These are phyloP conservation scores for Drosophila equinoxialis DNA, from an alignment of 1,140 invertebrate species.

Conservation along the genomic window DNA sequence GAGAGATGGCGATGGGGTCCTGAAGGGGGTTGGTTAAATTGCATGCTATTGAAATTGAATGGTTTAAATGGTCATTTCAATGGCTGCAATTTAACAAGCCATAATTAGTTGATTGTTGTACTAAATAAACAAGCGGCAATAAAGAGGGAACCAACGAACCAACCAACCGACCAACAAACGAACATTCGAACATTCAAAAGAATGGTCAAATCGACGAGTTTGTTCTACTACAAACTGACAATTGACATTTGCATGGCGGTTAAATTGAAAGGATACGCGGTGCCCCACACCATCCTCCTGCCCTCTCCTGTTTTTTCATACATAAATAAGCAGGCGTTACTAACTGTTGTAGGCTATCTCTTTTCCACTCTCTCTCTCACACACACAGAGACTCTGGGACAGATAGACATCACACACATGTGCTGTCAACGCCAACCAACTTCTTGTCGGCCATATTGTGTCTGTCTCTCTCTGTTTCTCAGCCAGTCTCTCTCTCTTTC, in stretches of 20 bases:
- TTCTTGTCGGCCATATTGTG: conserved; percentile 71
- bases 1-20: background rate
- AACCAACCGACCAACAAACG: conserved; percentile 36
- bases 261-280: conserved; percentile 71
- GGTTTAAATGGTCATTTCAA: conserved; percentile 81
- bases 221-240: conserved; percentile 65
- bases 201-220: conserved; percentile 36
- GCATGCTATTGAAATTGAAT: conserved; percentile 78
- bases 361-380: conserved; percentile 8
- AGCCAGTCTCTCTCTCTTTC: conserved; percentile 10
- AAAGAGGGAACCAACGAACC: conserved; percentile 18
- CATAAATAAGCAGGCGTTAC: conserved; percentile 79
- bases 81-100: conserved; percentile 82
- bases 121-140: conserved; percentile 65
- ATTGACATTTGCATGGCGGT: conserved; percentile 77
- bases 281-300: conserved; percentile 7
- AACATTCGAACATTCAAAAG: background rate
- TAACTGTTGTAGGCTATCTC: conserved; percentile 45
- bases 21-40: conserved; percentile 33
- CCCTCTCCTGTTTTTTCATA: conserved; percentile 30
- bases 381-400: background rate
- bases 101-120: conserved; percentile 80
- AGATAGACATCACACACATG: conserved; percentile 62
- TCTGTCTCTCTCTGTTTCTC: conserved; percentile 27
- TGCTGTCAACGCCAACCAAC: conserved; percentile 45